Base-by-base conservation (phyloP, 2,797 vertebrate species). In the Danio albolineatus region DNA sequence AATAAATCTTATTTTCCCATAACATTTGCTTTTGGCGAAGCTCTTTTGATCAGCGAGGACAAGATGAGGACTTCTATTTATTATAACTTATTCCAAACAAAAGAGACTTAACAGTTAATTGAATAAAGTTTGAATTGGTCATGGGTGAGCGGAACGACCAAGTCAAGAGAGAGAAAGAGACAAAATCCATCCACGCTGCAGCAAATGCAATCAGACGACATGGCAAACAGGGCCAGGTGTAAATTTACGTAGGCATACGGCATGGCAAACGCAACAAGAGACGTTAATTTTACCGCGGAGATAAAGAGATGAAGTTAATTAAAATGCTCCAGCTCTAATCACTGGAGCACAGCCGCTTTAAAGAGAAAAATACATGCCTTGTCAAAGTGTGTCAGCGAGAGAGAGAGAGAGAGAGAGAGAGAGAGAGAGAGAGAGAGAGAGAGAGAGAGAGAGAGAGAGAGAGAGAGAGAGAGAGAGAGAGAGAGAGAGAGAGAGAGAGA, bases 251-350 rank as follows among this genome's bases (percentile, higher is more conserved):
- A 71, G 76, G 46, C 44, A 49, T 79, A 51, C 59, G 14, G 57
- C 28, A 57, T 49, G n/a, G 72, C 65, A 49, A 77, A 64, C 2
- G 38, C 59, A 75, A 80, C 82, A 79, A 79, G 82, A 83, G 77
- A 76, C 48, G 73, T 72, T 80, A 76, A 83, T 83, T 80, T 83
- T 75, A 76, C 72, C 10, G 66, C 77, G 75, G 73, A 80, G 82
- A 83, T 80, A 76, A 83, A 65, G 73, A 73, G 78, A 78, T 76
- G 70, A 57, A 75, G 75, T 86, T 82, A 85, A 85, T 85, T 86
- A 82, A 80, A 86, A 84, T 67, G 64, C 73, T 82, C 64, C 28
- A 10, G 76, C 49, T 73, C 78, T 85, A 80, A 85, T 86, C 81
- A 83, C 75, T 83, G 59, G 54, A 81, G 78, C 72, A 51, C 78